Base-by-base conservation (phyloP, 2,888 invertebrate genomes). In the Xestia ashworthii region DNA sequence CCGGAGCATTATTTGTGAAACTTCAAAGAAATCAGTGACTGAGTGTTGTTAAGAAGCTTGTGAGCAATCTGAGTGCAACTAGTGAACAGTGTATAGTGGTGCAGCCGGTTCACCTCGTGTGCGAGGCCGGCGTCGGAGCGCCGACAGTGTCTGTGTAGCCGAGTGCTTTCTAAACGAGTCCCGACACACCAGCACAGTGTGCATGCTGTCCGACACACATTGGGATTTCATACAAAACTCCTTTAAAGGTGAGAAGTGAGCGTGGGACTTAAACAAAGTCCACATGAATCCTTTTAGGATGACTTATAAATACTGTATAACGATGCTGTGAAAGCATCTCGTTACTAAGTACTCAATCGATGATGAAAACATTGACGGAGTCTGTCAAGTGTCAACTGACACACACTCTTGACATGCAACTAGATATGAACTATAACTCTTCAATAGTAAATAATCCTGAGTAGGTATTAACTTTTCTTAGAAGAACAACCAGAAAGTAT, bases 91-190 rank as follows among this genome's bases (percentile, higher is more conserved):
- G 93, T 89, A 87, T 90, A 90, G 89, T 92, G 87, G 87, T 86
- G 87, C 87, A 92, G 92, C 93, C 92, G 92, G 92, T 92, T 92
- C 88, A 91, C 92, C 92, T 93, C 91, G 90, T 88, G 89, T 85
- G 82, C 88, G 91, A 89, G 92, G 94, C 94, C 93, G 94, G 94
- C 92, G 92, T 81, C 80, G 78, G 88, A 83, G 89, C 32, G 62
- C 38, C 71, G 88, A 87, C 89, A 87, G 88, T 87, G 86, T 85
- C 81, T 85, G 89, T 88, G 88, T 76, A 60, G 69, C 70, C 81
- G 71, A 78, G 86, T 83, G 89, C 88, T 88, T 88, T 88, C 88
- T 84, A 86, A 88, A 87, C 88, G 84, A 84, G 82, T 86, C 87
- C 82, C 84, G 84, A 76, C 80, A 79, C 83, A 80, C 83, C 81